Evolutionary conservation across 2,797 vertebrate genomes (phyloP), one percentile per base, ranked within the genome.

Genomic region (Coregonus ussuriensis): DNA sequence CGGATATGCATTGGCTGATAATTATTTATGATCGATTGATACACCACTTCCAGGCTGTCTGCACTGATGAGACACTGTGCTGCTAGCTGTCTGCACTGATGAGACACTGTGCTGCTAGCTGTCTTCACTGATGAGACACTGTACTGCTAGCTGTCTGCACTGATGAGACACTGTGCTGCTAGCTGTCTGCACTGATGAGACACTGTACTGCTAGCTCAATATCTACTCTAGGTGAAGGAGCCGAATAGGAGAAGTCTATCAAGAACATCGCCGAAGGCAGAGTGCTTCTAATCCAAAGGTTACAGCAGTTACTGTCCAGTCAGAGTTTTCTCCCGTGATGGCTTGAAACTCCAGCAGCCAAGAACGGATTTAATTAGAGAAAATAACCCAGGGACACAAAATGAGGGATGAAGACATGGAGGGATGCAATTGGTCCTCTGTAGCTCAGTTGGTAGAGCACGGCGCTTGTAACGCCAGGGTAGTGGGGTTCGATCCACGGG

Each of bases 171-270:
- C 37, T 7, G 37, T 37, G 7, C 37, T 6, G 37, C 1, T 37
- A 1, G 1, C 37, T 37, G 37, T 37, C 6, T 6, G 35, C 6
- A 37, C 35, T 37, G 5, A 37, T 41, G 37, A 35, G 35, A 6
- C 35, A 0, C 35, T 37, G 5, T 37, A 76, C 47, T 4, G 52
- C 78, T 25, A 73, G 85, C 71, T 88, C 83, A 84, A 84, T 85
- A 84, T 79, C 77, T 81, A 63, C 81, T 83, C 31, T 68, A 72
- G 78, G 89, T 83, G 79, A 85, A 85, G 82, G 73, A 59, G 77
- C 16, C 41, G 72, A 7, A 47, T 47, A 69, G 18, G 67, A 37
- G 41, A 4, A 52, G 9, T 25, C 18, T n/a, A 15, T 71, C 18
- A 51, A 78, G 72, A 63, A 35, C 41, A 11, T 47, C 41, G 41